Base-by-base conservation (phyloP, 2,888 invertebrate species). In the Chymomyza procnemis region DNA sequence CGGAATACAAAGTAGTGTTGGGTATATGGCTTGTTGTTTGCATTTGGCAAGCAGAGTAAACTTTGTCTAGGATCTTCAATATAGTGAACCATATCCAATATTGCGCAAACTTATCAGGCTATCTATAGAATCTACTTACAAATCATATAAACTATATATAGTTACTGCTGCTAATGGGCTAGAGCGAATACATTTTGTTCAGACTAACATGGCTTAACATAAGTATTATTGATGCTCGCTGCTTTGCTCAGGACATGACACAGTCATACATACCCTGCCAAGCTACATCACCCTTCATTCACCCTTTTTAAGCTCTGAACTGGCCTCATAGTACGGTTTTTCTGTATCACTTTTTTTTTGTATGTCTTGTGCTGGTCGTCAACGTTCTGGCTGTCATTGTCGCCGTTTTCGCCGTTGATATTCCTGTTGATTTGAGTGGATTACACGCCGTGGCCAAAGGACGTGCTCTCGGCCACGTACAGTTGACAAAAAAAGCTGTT, bases 361-460 rank as follows among this genome's bases (percentile, higher is more conserved):
- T n/a, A n/a, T n/a, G n/a, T n/a, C n/a, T 74, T 67, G 66, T 66
- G 73, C 77, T 70, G 77, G 70, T 69, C 64, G 60, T 60, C 76
- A 75, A 59, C 30, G 41, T 69, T 46, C 55, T 63, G 64, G 60
- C 56, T 77, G 72, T 61, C 71, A 63, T 63, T 58, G 48, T 16
- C 55, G 52, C 55, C 68, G 67, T 48, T 68, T 46, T 12, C 71
- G 67, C 69, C 64, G 65, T 61, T 68, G 73, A 61, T 75, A 61
- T 71, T 66, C 64, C 68, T 63, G 79, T 82, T 77, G 79, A 69
- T 71, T 76, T 71, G 68, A 84, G 80, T 86, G 79, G 80, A 80
- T 84, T 86, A 81, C 85, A 74, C 74, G 75, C 80, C 55, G 63
- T 72, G 76, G 66, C 66, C 59, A 71, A 41, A 41, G 34, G 34